Evolutionary conservation across 2,797 vertebrate species (phyloP), one percentile per base, ranked within the genome.

Genomic region (Periparus ater): DNA sequence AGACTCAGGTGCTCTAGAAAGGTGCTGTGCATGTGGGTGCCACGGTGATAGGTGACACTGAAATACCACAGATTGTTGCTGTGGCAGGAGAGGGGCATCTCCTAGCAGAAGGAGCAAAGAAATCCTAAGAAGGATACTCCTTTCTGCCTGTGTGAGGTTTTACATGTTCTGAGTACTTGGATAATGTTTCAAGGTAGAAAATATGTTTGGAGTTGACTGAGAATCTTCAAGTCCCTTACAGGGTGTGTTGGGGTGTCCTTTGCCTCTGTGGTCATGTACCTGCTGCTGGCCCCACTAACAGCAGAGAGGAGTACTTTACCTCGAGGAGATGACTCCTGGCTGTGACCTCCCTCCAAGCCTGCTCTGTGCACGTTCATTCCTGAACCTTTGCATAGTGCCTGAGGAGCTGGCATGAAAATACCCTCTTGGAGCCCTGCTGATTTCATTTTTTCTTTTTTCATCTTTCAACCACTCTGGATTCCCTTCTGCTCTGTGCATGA

Each of bases 381-480:
- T 76, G 80, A 95, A 73, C 50, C 66, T 95, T 86, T 94, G 82
- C 58, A 62, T 20, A 90, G 70, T 0, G 36, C 78, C 87, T 19
- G 63, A 86, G 79, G 92, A 94, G 51, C 3, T 92, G 89, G 93
- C 44, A 8, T 86, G 62, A 73, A 94, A 91, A 83, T 62, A 89
- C 74, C 40, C 19, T 86, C 82, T 77, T 80, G 40, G 63, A 90
- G 29, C 62, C 45, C 32, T 78, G 61, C 47, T 91, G 65, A 88
- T 58, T 71, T 83, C 51, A 42, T 77, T 77, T 93, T 86, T 61
- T 10, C 9, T 61, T 88, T 91, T 89, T 91, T 85, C 34, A 55
- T 89, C 79, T 93, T 91, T 95, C 65, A 89, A 11, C 48, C 61
- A 50, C 63, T 92, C 73, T 83, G 51, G 44, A 93, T 91, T 96